Percentiles rank a stretch among this genome's conserved stretches.
phyloP scores from a whole-genome alignment of 2,113 vertebrate genomes.

The Puma concolor region DNA sequence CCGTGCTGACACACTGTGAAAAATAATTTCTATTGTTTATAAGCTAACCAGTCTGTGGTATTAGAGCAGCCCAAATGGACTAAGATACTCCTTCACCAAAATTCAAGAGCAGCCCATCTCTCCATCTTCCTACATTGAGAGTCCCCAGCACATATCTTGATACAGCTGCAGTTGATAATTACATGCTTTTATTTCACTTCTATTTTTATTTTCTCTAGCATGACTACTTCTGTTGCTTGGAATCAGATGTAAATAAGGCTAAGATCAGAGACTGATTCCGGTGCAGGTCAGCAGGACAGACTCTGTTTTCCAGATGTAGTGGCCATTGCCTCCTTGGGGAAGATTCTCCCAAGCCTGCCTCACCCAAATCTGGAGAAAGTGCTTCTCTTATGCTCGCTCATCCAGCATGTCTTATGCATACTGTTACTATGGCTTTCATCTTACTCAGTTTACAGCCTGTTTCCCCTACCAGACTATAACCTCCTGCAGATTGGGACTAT shows the following conservation, averaged over 20 bases:
- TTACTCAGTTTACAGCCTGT: neutral
- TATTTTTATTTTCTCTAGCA: neutral
- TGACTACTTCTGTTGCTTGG: neutral
- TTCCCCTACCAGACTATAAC: neutral
- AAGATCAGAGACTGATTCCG: neutral
- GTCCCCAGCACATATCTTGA: neutral
- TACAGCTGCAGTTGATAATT: neutral
- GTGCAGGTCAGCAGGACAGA: neutral
- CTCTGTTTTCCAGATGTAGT: neutral
- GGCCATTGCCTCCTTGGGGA: accelerated
- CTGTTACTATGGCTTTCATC: neutral
- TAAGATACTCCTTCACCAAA: neutral
- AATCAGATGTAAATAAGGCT: neutral
- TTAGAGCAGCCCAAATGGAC: neutral
- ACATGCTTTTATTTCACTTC: neutral
- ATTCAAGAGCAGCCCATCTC: neutral
- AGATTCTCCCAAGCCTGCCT: neutral
- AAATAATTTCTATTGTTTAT: neutral
- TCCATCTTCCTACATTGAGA: neutral
- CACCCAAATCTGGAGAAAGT: neutral
- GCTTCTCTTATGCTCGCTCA: neutral
- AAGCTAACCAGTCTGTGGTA: neutral
- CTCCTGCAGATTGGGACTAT: neutral
- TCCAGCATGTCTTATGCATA: neutral
- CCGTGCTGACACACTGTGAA: neutral